Base-by-base conservation (phyloP, 2,888 invertebrate species). In the Lysandra coridon region DNA sequence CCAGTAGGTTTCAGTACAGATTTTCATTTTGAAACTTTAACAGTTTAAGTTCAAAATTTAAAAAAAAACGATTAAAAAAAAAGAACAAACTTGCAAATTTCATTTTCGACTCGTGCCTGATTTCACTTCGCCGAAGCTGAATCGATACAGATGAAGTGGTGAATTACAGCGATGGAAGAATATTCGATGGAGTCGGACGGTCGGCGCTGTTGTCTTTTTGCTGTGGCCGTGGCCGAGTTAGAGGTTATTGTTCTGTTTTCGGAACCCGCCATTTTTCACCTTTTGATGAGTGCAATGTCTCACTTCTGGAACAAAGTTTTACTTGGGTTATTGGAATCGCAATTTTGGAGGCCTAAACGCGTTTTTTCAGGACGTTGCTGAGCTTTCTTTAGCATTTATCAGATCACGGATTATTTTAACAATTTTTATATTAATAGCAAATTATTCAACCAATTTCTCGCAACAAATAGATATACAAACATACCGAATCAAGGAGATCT, bases 201-300 rank as follows among this genome's bases (percentile, higher is more conserved):
- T 83, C 87, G 89, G 87, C 87, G 85, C 85, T 84, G 87, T 89
- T 86, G 87, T 92, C 90, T 93, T 92, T 93, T 92, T 91, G 85
- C 85, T 87, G 88, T 90, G 92, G 88, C 92, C 92, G 88, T 93
- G 93, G 93, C 93, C 93, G 92, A 92, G 93, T 93, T 92, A 91
- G 91, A 90, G 92, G 91, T 89, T 90, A 90, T 88, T 91, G 92
- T 93, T 92, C 92, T 89, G 90, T 92, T 93, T 93, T 91, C 89
- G 85, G 91, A 92, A 88, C 90, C 88, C 88, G 88, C 89, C 86
- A 85, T 86, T 88, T 88, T 88, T 88, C 87, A 87, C 87, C 86
- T 87, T 86, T 83, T 80, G 84, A 76, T 76, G 57, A 76, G 76
- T 53, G 30, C 86, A 82, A 83, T 82, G 82, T 81, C 81, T 80